Conservation (phyloP, 2,113 vertebrate species). For the Tretioscincus oriximinensis region DNA sequence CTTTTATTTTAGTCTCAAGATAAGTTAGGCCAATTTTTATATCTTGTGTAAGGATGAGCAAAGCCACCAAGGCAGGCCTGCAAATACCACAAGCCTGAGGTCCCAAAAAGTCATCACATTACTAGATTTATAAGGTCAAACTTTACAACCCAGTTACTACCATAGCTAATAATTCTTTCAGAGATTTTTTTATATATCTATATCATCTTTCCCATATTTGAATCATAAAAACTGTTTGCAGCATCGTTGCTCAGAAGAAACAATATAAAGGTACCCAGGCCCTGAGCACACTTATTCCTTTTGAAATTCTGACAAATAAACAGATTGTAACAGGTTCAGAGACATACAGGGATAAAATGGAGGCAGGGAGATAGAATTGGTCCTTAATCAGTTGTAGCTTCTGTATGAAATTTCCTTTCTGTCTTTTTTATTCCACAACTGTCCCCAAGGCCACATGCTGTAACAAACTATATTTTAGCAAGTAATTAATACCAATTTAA, state of each 20-base stretch:
- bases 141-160: conserved; percentile 64
- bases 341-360: no score
- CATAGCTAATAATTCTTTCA: conserved; percentile 41
- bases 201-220: conserved; percentile 54
- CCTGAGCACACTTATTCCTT: neutral
- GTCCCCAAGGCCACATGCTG: no score
- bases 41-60: conserved; percentile 33
- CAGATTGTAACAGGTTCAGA: neutral
- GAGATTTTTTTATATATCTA: conserved; percentile 30
- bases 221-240: conserved; percentile 32
- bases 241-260: conserved; percentile 30
- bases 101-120: conserved; percentile 48
- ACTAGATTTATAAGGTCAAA: conserved; percentile 72
- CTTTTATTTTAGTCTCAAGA: conserved; percentile 58
- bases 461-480: no score
- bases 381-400: no score
- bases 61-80: neutral
- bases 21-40: conserved; percentile 51
- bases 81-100: conserved; percentile 30
- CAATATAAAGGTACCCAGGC: neutral
- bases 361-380: no score
- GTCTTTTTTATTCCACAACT: no score
- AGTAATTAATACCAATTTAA: no score
- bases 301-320: neutral
- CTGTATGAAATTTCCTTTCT: no score